Base-by-base conservation (phyloP, 2,113 vertebrate species). In the Cercopithecus mona region DNA sequence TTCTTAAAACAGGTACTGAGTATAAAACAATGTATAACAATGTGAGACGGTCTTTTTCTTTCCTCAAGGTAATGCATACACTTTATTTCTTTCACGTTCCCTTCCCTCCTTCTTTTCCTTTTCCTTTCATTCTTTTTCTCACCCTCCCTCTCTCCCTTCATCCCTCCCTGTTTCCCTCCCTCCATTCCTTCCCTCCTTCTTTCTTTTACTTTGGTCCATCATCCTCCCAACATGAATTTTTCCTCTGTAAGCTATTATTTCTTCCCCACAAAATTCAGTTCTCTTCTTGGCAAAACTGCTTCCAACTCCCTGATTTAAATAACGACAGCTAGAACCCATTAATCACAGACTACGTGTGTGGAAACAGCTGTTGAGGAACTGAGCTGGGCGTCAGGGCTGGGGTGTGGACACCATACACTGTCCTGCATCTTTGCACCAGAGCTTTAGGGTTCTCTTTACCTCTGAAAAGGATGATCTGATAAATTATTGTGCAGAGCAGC, bases 391-490 rank as follows among this genome's bases (percentile, higher is more conserved):
- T 52, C 86, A 73, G 35, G n/a, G 5, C 55, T 23, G 5, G 3
- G 18, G 57, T 20, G 18, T 32, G 17, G 6, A 17, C 8, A 8
- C 7, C 32, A 11, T 32, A 11, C 11, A 1, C 35, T 1, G 2
- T 5, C 35, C 25, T 23, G 11, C 35, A n/a, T 48, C 50, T 75
- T 88, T 27, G 40, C 3, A 82, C 38, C 70, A 0, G 50, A 70
- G 57, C 27, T 32, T 40, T 6, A 14, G 25, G 25, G 13, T 25
- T 43, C 18, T 75, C 22, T 75, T 25, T 88, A 64, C 25, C 50
- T 75, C 40, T 61, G 55, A 59, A 64, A 22, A 64, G 25, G n/a
- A 61, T 40, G 38, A 40, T 9, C 12, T 18, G 17, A 43, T 13
- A 17, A 72, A 12, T 35, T n/a, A 57, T 27, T 48, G 4, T 27